Evolutionary conservation across 2,113 vertebrate species (phyloP).

Genomic region (Prunella himalayana): DNA sequence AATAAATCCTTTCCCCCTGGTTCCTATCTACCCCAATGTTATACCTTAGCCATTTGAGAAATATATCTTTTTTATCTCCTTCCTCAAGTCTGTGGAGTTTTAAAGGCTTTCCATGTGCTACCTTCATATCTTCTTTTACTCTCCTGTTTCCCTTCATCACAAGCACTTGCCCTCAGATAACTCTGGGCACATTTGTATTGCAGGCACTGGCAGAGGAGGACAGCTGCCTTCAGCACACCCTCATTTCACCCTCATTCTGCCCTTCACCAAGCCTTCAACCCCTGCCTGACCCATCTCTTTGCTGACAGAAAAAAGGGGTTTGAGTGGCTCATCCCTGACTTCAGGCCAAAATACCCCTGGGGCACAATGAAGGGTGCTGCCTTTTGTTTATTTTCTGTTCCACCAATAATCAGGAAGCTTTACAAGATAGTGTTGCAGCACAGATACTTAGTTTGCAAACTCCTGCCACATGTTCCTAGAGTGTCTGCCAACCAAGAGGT

Average conservation of each 20-base stretch:
- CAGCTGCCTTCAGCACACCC: background rate
- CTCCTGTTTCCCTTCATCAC: background rate
- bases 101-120: background rate
- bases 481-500: background rate
- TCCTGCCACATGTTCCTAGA: background rate
- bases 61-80: background rate
- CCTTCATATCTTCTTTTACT: background rate
- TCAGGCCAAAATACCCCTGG: background rate
- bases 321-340: background rate
- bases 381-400: background rate
- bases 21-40: background rate
- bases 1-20: background rate
- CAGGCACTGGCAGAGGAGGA: background rate
- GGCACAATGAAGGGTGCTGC: background rate
- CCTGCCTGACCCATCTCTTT: background rate
- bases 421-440: background rate
- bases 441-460: background rate
- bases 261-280: background rate
- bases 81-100: background rate
- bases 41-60: background rate
- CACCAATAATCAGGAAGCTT: background rate
- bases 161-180: background rate
- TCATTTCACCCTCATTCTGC: background rate
- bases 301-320: background rate
- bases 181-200: fast-evolving